Conservation (phyloP, 2,113 vertebrate genomes). For the Albula goreensis region DNA sequence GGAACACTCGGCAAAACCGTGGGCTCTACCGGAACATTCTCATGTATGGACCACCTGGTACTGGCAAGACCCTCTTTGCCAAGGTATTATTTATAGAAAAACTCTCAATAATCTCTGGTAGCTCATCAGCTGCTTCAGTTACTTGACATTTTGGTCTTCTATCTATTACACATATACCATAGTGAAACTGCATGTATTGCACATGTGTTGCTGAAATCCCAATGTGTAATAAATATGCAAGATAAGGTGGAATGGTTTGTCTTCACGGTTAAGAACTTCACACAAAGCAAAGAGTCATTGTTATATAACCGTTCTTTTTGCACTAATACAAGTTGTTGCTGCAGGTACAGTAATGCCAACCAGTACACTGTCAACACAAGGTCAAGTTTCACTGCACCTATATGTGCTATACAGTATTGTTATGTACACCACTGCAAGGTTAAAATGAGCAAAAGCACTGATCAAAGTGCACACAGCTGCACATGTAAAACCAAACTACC, state of each 20-base stretch:
- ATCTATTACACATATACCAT: too few species aligned
- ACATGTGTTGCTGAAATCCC: neutral
- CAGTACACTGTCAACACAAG: neutral
- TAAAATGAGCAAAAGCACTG: neutral
- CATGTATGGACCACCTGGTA: slow-evolving; percentile 92
- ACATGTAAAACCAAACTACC: neutral
- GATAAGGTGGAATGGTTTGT: neutral
- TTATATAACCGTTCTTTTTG: neutral
- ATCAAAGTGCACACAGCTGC: neutral
- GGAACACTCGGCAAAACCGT: slow-evolving; percentile 87
- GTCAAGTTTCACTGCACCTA: neutral
- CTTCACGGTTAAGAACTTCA: neutral
- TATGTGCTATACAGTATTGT: neutral
- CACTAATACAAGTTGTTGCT: neutral
- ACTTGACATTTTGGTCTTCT: too few species aligned
- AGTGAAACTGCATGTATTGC: neutral
- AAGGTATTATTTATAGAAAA: slow-evolving; percentile 72
- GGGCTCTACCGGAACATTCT: slow-evolving; percentile 91
- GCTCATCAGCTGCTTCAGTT: too few species aligned
- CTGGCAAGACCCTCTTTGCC: slow-evolving; percentile 92
- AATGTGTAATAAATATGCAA: neutral
- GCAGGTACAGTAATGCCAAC: neutral
- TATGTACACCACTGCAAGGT: neutral
- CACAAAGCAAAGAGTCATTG: neutral
- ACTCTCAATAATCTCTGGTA: too few species aligned